Base-by-base conservation (phyloP, 2,888 invertebrate species). In the Epirrhoe tristata region DNA sequence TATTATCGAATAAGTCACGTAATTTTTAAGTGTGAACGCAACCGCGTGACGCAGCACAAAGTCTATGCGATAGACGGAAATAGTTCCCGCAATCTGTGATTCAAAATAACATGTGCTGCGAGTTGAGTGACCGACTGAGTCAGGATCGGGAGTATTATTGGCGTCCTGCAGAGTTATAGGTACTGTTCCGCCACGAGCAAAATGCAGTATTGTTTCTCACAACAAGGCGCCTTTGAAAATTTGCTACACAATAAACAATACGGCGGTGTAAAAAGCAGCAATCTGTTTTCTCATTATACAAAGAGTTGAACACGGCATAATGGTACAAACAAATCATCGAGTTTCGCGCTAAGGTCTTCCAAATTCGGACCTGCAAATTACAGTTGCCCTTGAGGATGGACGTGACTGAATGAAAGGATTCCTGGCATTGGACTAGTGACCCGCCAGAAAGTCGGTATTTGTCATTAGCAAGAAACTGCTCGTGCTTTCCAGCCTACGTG, bases 71-170 rank as follows among this genome's bases (percentile, higher is more conserved):
- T 63, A 39, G 52, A 74, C 76, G 73, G 75, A 81, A 80, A 80
- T 79, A 77, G 72, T 76, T 63, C 77, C 72, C 77, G 79, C 79
- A 83, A 83, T 81, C 78, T 80, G 77, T 79, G 78, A 74, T 74
- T 78, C 75, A 76, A 81, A 81, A 79, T 82, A 79, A 79, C 85
- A 83, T 85, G 83, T 86, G 86, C 78, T 80, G 75, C 71, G 76
- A 81, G 86, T 85, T 84, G 79, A 83, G 72, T 87, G 86, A 85
- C 89, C 88, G 82, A 76, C 77, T 77, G 80, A 77, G 78, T 81
- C 81, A 81, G 80, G 80, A 81, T 75, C 72, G 73, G 76, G 78
- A 79, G 77, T 82, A 85, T 88, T 87, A 83, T 77, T 74, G 83
- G 81, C 83, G 81, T 86, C 89, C 88, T 85, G 85, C 77, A 74